Base-by-base conservation (phyloP, 2,797 vertebrate genomes). In the Hemitrygon akajei region DNA sequence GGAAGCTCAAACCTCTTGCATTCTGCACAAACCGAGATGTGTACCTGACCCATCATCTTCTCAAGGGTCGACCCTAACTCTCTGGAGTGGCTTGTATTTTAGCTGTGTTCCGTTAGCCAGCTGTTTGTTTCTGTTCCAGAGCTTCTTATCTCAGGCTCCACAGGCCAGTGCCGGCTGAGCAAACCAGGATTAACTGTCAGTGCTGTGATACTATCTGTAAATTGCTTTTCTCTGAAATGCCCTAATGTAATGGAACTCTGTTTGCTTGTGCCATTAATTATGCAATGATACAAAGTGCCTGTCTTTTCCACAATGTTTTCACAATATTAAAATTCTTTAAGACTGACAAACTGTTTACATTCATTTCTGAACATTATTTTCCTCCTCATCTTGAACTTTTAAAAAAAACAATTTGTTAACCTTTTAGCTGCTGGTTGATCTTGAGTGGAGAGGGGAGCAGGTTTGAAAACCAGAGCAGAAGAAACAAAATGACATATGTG, bases 181-280 rank as follows among this genome's bases (percentile, higher is more conserved):
- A 34, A 66, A 60, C 60, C 63, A 69, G 86, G 86, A 89, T 89
- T 89, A 89, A 37, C 86, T 89, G 86, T 89, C 86, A 89, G 86
- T 11, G 7, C 86, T 69, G 86, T 63, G 86, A 89, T 89, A 89
- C 86, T 89, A 89, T 89, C 86, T 89, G 60, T 66, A 89, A 89
- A 89, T 89, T 89, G 86, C 86, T 69, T 89, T 66, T 66, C n/a
- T 69, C 60, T 89, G 86, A 22, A 89, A 69, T 89, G 60, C 86
- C 86, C 86, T 69, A 89, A 69, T 89, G 86, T 27, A 34, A 69
- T 22, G 9, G n/a, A 69, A 89, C 86, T 22, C 60, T 89, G 18
- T 69, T 34, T 34, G 66, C 12, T 37, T 89, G n/a, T 37, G n/a
- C 9, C 63, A 89, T 89, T 89, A 69, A 89, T 89, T 89, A 69